Base-by-base conservation (phyloP, 2,888 invertebrate genomes). In the Crossocerus cetratus region DNA sequence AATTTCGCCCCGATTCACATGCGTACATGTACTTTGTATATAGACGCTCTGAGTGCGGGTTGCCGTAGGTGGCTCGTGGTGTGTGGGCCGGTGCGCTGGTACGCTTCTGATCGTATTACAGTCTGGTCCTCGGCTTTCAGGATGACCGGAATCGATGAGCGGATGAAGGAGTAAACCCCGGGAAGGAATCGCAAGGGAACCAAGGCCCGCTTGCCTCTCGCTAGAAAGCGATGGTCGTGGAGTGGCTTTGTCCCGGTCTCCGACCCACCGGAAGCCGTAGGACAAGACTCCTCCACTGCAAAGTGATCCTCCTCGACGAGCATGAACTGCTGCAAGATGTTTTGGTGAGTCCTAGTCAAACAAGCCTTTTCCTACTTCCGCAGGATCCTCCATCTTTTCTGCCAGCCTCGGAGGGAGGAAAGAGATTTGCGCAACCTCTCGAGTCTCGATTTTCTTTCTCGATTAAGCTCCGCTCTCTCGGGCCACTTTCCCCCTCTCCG, bases 291-390 rank as follows among this genome's bases (percentile, higher is more conserved):
- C 91, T 93, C 87, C 94, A 94, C 86, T 96, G 95, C 91, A 96
- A 97, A 91, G 95, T 97, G 85, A 94, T 97, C 87, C 93, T 97
- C 82, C 93, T 97, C 85, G 97, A 97, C 90, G 97, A 97, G 89
- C 94, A 97, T 86, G 97, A 97, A 90, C 93, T 97, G 76, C 92
- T 97, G 81, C 96, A 97, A 89, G 97, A 97, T 91, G 94, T 97
- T 87, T 95, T 96, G 94, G 97, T 96, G 91, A 92, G 93, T 89
- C 61, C 49, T 14, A 4, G 69, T 13, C 18, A 21, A 5, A 8
- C 54, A 22, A 42, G 44, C 54, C 72, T 32, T 16, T 11, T 65
- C 43, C 63, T 53, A 54, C 21, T 21, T 8, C n/a, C n/a, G 21
- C 8, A 18, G 42, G 20, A 13, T 18, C 45, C 11, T 42, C 8